These are phyloP conservation scores for Synanthedon vespiformis DNA, from an alignment of 2,888 invertebrate genomes.

Conservation along the genomic window DNA sequence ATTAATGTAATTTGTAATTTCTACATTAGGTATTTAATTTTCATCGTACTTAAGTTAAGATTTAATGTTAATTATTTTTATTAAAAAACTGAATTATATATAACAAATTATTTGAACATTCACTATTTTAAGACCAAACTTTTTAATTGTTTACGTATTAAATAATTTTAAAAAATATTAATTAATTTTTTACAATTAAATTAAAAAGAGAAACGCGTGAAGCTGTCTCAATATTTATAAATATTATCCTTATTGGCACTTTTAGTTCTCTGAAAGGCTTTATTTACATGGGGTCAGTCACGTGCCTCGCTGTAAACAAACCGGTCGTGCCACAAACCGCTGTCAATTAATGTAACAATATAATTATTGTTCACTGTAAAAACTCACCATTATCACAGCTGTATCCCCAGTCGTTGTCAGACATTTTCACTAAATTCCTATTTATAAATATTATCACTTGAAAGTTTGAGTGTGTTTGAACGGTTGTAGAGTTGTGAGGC, in stretches of 20 bases:
- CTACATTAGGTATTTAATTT: too few species aligned
- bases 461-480: background rate
- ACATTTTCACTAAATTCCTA: conserved; percentile 34
- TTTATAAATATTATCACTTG: background rate
- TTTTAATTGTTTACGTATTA: too few species aligned
- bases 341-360: conserved; percentile 12
- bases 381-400: conserved; percentile 71
- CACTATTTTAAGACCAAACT: too few species aligned
- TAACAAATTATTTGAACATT: too few species aligned
- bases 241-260: background rate
- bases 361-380: conserved; percentile 3
- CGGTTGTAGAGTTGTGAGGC: conserved; percentile 16
- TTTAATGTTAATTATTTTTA: too few species aligned
- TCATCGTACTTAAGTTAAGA: too few species aligned
- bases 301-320: conserved; percentile 65
- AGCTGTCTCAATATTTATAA: too few species aligned
- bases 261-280: conserved; percentile 13
- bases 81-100: too few species aligned
- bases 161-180: too few species aligned
- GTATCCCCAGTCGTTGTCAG: conserved; percentile 71
- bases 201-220: too few species aligned
- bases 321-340: conserved; percentile 37
- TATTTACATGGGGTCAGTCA: conserved; percentile 41
- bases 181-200: too few species aligned
- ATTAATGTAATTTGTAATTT: too few species aligned